phyloP scores from a whole-genome alignment of 2,888 invertebrate species.

The Odontothrips loti region DNA sequence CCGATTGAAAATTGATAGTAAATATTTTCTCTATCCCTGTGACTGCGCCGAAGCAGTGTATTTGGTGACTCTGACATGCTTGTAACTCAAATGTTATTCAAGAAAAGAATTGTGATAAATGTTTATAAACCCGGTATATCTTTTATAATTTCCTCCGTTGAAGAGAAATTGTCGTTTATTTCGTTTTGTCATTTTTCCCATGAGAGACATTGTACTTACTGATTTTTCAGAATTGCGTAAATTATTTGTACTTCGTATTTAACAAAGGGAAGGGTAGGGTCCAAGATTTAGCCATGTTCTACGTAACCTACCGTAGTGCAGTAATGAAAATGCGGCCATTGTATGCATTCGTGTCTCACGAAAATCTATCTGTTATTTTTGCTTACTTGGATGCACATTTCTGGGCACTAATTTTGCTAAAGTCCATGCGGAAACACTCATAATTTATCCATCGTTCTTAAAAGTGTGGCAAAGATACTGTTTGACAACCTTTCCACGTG shows the following conservation, averaged over 20 bases:
- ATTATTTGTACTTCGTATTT: not conserved
- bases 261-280: slow-evolving; percentile 25
- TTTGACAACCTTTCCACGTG: no score
- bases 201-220: not conserved
- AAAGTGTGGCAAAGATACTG: no score
- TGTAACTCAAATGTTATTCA: not conserved
- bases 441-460: no score
- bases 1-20: no score
- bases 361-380: not conserved
- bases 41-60: not conserved
- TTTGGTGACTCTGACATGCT: slow-evolving; percentile 7
- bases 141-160: not conserved
- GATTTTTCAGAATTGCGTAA: not conserved
- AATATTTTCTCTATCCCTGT: not conserved
- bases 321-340: not conserved
- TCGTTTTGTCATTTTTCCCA: not conserved
- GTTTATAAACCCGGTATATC: not conserved
- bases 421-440: no score
- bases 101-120: slow-evolving; percentile 5
- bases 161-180: not conserved
- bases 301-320: not conserved
- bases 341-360: not conserved
- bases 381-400: no score
- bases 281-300: slow-evolving; percentile 5
- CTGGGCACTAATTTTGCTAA: no score